A percentile compares a stretch with the other conserved stretches of the same genome.
phyloP scores from a whole-genome alignment of 2,113 vertebrate species.

The Ochotona curzoniae region DNA sequence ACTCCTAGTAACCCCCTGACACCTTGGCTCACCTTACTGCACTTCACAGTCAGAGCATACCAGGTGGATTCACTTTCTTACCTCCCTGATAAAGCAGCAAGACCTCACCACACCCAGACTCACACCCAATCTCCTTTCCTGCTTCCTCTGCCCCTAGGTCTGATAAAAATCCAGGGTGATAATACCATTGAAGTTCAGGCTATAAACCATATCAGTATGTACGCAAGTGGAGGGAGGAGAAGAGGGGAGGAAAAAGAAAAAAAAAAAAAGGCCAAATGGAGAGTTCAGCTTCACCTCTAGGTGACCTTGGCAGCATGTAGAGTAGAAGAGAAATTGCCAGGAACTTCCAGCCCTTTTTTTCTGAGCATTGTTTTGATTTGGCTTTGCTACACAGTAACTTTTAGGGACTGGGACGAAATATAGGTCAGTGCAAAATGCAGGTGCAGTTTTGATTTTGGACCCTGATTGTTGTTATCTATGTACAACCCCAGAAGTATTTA shows the following conservation, averaged over 20 bases:
- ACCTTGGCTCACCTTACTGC: constrained; percentile 86
- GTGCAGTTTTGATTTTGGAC: constrained; percentile 63
- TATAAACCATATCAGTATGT: constrained; percentile 64
- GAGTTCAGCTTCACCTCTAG: constrained; percentile 69
- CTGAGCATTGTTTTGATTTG: constrained; percentile 68
- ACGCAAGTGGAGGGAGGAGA: background rate
- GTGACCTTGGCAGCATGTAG: constrained; percentile 74
- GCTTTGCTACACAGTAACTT: constrained; percentile 73
- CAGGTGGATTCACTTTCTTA: constrained; percentile 87
- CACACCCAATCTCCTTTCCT: constrained; percentile 76
- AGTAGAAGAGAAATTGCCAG: constrained; percentile 64
- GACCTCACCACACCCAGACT: constrained; percentile 81
- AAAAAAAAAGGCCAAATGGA: constrained; percentile 48
- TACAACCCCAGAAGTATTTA: constrained; percentile 42
- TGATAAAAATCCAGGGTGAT: constrained; percentile 64
- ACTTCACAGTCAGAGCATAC: constrained; percentile 86
- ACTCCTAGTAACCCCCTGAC: constrained; percentile 83
- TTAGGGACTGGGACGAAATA: constrained; percentile 55
- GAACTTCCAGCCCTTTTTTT: constrained; percentile 68
- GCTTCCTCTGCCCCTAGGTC: constrained; percentile 69
- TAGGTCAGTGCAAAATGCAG: constrained; percentile 66
- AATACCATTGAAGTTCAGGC: constrained; percentile 38
- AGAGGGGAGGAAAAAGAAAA: background rate
- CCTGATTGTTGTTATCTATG: constrained; percentile 23
- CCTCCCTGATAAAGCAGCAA: constrained; percentile 80